A percentile compares a stretch with the other conserved stretches of the same genome.
These are phyloP conservation scores for Brachionus koreanus DNA, from an alignment of 1,140 invertebrate species.

Conservation along the genomic window DNA sequence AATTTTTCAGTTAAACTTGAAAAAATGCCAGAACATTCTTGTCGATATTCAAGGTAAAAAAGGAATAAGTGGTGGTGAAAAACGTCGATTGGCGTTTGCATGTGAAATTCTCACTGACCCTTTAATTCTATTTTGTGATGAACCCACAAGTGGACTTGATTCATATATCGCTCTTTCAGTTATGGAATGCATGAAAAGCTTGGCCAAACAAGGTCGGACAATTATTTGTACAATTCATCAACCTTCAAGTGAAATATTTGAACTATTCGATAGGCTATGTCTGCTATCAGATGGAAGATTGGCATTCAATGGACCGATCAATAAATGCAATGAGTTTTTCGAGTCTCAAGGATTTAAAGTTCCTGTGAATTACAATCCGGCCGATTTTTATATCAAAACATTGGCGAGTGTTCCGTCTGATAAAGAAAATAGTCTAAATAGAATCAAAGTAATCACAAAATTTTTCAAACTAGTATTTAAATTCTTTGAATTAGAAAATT, in stretches of 20 bases:
- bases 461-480: background rate
- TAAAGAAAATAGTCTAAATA: slow-evolving; percentile 65
- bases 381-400: slow-evolving; percentile 87
- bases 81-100: slow-evolving; percentile 88
- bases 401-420: slow-evolving; percentile 78
- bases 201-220: slow-evolving; percentile 78
- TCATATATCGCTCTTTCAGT: slow-evolving; percentile 87
- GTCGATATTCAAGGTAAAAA: slow-evolving; percentile 63
- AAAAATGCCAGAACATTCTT: slow-evolving; percentile 65
- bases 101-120: slow-evolving; percentile 91
- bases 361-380: slow-evolving; percentile 81
- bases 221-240: slow-evolving; percentile 92
- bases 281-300: slow-evolving; percentile 85
- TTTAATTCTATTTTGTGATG: slow-evolving; percentile 90
- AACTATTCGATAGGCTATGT: slow-evolving; percentile 80
- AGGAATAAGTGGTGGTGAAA: slow-evolving; percentile 91
- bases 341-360: slow-evolving; percentile 58
- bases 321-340: slow-evolving; percentile 76
- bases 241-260: slow-evolving; percentile 86
- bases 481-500: slow-evolving; percentile 10
- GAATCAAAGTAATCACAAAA: slow-evolving; percentile 29
- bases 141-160: slow-evolving; percentile 88
- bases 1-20: slow-evolving; percentile 68
- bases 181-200: slow-evolving; percentile 67
- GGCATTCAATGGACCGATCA: slow-evolving; percentile 77